Evolutionary conservation across 2,113 vertebrate genomes (phyloP).

Genomic region (Rhabdornis inornatus): DNA sequence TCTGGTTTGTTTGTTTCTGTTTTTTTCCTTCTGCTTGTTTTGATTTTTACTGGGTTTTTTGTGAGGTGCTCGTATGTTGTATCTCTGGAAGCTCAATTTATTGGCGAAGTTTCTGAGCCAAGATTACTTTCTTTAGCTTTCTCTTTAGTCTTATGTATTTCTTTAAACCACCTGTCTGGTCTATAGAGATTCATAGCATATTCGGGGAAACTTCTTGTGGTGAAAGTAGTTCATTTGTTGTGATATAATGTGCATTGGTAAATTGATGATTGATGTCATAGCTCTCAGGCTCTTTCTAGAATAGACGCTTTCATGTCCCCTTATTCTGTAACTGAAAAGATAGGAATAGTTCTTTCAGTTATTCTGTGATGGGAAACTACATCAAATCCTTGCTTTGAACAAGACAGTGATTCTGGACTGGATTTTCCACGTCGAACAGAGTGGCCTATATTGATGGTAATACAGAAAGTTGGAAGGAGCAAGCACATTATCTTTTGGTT

Average conservation of each 20-base stretch:
- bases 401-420: background rate
- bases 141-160: background rate
- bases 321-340: background rate
- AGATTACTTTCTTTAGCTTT: background rate
- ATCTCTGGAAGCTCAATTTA: background rate
- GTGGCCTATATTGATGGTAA: background rate
- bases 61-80: rapidly evolving
- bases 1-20: background rate
- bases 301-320: background rate
- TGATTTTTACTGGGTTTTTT: background rate
- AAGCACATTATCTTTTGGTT: background rate
- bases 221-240: background rate
- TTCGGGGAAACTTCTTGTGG: background rate
- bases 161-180: background rate
- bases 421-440: background rate
- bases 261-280: background rate
- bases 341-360: background rate
- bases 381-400: background rate
- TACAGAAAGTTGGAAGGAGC: background rate
- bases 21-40: background rate
- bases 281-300: background rate
- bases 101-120: background rate
- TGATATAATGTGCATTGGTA: background rate
- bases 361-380: background rate
- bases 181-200: background rate